phyloP scores from a whole-genome alignment of 2,797 vertebrate genomes.

The Coregonus ussuriensis region DNA sequence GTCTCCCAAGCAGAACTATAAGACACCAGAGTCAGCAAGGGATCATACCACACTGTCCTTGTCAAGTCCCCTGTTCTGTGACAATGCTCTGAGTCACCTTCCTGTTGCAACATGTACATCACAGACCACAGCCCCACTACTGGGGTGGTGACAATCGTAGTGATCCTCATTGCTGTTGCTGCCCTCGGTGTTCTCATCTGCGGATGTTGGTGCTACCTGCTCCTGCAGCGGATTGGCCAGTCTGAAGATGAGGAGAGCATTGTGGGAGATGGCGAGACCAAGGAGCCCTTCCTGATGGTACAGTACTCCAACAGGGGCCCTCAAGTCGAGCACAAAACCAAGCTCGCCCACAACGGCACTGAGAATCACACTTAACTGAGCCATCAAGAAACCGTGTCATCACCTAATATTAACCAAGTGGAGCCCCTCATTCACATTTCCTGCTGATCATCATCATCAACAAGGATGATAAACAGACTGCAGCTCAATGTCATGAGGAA shows the following conservation, averaged over 20 bases:
- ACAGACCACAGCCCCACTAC: constrained; percentile 87
- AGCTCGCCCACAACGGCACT: constrained; percentile 77
- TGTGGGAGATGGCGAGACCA: constrained; percentile 86
- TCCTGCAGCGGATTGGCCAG: constrained; percentile 83
- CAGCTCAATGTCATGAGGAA: not conserved
- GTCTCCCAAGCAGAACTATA: not conserved
- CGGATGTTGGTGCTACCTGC: constrained; percentile 88
- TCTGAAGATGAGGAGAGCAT: constrained; percentile 89
- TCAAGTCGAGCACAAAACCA: constrained; percentile 80
- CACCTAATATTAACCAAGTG: not conserved
- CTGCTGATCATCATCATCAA: constrained; percentile 52
- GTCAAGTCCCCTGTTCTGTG: not conserved
- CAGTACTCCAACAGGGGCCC: constrained; percentile 86
- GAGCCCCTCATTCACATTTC: not conserved
- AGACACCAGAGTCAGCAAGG: not conserved
- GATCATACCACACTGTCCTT: not conserved
- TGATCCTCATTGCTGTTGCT: constrained; percentile 83
- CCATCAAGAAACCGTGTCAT: constrained; percentile 55
- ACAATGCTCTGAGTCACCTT: not conserved
- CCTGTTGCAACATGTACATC: constrained; percentile 76
- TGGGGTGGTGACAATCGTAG: constrained; percentile 84
- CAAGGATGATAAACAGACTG: not conserved
- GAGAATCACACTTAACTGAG: constrained; percentile 76
- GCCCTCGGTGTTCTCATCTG: constrained; percentile 86
- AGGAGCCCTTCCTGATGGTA: constrained; percentile 88